Evolutionary conservation across 2,888 invertebrate species (phyloP).

Genomic region (Arctia plantaginis): DNA sequence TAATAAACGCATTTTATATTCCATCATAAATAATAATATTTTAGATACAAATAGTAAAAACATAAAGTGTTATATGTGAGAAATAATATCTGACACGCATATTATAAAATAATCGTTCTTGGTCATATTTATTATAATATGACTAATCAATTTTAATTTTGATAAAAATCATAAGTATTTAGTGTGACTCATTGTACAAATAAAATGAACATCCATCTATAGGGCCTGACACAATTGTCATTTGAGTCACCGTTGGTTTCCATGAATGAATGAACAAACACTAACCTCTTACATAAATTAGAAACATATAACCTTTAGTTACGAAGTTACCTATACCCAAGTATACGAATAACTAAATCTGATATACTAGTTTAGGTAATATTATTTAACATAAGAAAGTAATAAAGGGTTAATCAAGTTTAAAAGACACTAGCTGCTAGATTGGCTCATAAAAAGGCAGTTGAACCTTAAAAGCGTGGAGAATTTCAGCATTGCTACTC

Average conservation of each 20-base stretch:
- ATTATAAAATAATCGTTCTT: not conserved
- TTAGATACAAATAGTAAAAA: not conserved
- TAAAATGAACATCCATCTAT: slow-evolving; percentile 31
- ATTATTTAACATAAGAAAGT: not conserved
- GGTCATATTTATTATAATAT: not conserved
- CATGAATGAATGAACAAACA: slow-evolving; percentile 62
- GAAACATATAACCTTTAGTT: not conserved
- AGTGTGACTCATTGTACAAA: slow-evolving; percentile 12
- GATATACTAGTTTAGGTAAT: not conserved
- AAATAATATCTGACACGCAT: not conserved
- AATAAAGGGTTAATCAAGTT: not conserved
- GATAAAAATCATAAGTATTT: slow-evolving; percentile 7
- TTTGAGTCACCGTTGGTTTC: slow-evolving; percentile 70
- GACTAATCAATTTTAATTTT: not conserved
- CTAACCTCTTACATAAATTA: slow-evolving; percentile 22
- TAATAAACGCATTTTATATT: too few species aligned
- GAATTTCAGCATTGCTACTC: slow-evolving; percentile 30
- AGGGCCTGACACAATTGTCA: slow-evolving; percentile 63
- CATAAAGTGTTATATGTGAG: not conserved
- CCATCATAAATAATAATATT: not conserved
- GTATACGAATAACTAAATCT: not conserved
- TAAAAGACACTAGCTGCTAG: not conserved
- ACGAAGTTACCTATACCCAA: not conserved
- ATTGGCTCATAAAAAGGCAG: not conserved
- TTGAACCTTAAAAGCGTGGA: not conserved